Base-by-base conservation (phyloP, 2,888 invertebrate genomes). In the Argynnis bischoffii region DNA sequence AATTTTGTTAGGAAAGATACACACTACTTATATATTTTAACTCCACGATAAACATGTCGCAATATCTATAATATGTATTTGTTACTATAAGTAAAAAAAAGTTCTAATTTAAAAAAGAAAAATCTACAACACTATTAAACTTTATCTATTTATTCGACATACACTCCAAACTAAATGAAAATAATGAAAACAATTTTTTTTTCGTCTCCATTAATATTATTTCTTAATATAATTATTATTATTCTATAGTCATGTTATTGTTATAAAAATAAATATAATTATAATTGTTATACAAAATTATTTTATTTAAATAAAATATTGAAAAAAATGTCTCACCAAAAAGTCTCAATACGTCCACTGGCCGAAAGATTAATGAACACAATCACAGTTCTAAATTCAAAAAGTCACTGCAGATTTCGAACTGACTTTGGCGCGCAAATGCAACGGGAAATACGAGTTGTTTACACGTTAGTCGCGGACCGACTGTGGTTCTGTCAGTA, bases 401-500 rank as follows among this genome's bases (percentile, higher is more conserved):
- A 73, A 73, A 76, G 69, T 71, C 84, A 85, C 84, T 79, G 74
- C 77, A 48, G 76, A 79, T 78, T 81, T 79, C 65, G 74, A 76
- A 80, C 78, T 75, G 70, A 71, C 74, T 69, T 69, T 72, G 70
- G 70, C 77, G 77, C 78, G 75, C 70, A 72, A 64, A 48, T 59
- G 47, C 69, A 72, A 77, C 76, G 57, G 74, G 75, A 78, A 79
- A 75, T 78, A 80, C 89, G 83, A 83, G 86, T 84, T 86, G 76
- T 79, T 81, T 80, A 79, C 74, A 69, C 80, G 83, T 81, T 77
- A 76, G 81, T 78, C 83, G 81, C 82, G 82, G 79, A 78, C 79
- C 87, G 84, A 92, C 91, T 90, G 86, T 73, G 79, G 81, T 74
- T 78, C 73, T 61, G 71, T 71, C 74, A 74, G 74, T 79, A 69